Conservation (phyloP, 2,113 vertebrate species). For the Natator depressus region DNA sequence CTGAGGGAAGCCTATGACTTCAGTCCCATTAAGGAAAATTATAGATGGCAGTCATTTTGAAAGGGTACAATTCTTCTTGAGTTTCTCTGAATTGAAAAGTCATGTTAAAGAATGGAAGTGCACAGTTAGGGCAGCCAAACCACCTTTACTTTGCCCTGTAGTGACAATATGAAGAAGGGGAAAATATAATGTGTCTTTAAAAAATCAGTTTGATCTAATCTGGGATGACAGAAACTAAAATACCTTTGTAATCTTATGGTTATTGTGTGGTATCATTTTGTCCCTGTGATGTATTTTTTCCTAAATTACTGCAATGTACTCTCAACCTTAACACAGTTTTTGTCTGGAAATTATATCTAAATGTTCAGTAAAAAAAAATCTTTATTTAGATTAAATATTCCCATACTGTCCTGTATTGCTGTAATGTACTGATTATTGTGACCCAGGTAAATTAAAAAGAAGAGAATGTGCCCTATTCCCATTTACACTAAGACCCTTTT, state of each 20-base stretch:
- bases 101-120: not conserved
- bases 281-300: not conserved
- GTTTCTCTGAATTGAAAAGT: not conserved
- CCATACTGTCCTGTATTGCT: not conserved
- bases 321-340: accelerated
- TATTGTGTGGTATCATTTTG: not conserved
- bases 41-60: not conserved
- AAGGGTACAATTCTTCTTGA: not conserved
- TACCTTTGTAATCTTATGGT: not conserved
- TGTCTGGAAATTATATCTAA: not conserved
- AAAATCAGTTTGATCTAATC: not conserved
- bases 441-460: not conserved
- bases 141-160: not conserved
- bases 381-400: not conserved
- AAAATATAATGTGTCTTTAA: not conserved
- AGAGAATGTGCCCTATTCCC: not conserved
- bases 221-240: not conserved
- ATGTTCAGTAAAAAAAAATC: not conserved
- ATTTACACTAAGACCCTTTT: not conserved
- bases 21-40: too few relatives aligned
- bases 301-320: not conserved
- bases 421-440: not conserved
- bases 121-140: not conserved
- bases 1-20: too few relatives aligned
- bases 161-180: not conserved